Evolutionary conservation across 2,797 vertebrate genomes (phyloP), one percentile per base, ranked within the genome.

Genomic region (Varecia variegata): DNA sequence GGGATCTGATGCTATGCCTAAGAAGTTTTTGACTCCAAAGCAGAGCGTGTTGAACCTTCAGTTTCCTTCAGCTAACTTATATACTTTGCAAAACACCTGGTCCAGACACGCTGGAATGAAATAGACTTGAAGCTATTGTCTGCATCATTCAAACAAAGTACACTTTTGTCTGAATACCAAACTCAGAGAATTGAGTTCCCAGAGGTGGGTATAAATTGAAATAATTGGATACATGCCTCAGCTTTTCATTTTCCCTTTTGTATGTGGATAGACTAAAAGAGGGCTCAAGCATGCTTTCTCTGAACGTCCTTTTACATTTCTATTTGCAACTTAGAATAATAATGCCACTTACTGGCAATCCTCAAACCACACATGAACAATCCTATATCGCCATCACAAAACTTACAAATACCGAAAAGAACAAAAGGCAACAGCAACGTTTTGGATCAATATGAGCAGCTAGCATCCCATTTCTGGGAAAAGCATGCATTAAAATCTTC

Each of bases 401-500:
- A 88, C 73, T 71, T 68, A 74, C 35, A 76, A 60, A 95, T 65
- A 70, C 71, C 50, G 52, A 79, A 80, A 96, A 93, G 47, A 93
- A 90, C 58, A 89, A 83, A 97, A 85, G 17, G 25, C 77, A 70
- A 80, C 68, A 91, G 85, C 9, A 54, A 54, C 92, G 85, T 60
- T 94, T 88, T 50, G 17, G 90, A 97, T 97, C 90, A 62, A 80
- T 76, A 76, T 30, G 52, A 96, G 82, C 74, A 88, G 71, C 73
- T 43, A 60, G 93, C 18, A 83, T 96, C 79, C 73, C 85, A 71
- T 84, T 97, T 96, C 96, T 96, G 93, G 89, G 88, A 84, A 91
- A 97, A 95, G 32, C 0, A 1, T 32, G 15, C 91, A 84, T 91
- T 97, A 95, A 96, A 95, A 87, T 58, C 81, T 90, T 95, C 93